Conservation (phyloP, 2,888 invertebrate genomes). For the Pecten maximus region DNA sequence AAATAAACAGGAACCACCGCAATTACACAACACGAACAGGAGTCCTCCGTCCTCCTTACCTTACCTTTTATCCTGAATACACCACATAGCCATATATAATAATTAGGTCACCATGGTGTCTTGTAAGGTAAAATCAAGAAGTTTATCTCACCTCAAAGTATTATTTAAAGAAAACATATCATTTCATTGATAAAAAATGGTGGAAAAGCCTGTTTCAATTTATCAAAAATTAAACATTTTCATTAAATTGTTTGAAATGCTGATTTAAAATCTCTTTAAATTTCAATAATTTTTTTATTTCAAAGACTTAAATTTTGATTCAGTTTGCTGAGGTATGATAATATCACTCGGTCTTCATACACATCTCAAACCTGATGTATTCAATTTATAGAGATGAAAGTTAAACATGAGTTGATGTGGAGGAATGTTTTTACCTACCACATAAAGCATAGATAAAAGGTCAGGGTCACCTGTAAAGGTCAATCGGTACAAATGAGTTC, state of each 20-base stretch:
- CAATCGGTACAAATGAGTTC: neutral
- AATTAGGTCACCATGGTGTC: too few relatives aligned
- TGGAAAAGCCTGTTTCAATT: neutral
- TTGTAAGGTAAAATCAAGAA: too few relatives aligned
- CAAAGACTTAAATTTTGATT: neutral
- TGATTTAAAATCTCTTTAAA: neutral
- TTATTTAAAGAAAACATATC: neutral
- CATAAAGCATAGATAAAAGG: neutral
- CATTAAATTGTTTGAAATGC: neutral
- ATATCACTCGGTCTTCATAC: neutral
- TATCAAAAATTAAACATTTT: neutral
- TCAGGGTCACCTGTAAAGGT: neutral
- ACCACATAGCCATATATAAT: too few relatives aligned
- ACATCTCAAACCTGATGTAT: neutral
- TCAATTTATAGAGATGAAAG: neutral
- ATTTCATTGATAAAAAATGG: neutral
- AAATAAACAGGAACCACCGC: too few relatives aligned
- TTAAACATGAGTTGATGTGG: neutral
- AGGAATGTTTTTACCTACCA: neutral
- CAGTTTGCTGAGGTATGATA: neutral
- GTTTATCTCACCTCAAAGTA: neutral
- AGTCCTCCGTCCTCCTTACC: too few relatives aligned
- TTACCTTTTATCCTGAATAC: too few relatives aligned
- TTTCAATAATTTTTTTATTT: neutral
- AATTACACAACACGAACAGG: too few relatives aligned